Base-by-base conservation (phyloP, 2,888 invertebrate genomes). In the Plebejus melissa region DNA sequence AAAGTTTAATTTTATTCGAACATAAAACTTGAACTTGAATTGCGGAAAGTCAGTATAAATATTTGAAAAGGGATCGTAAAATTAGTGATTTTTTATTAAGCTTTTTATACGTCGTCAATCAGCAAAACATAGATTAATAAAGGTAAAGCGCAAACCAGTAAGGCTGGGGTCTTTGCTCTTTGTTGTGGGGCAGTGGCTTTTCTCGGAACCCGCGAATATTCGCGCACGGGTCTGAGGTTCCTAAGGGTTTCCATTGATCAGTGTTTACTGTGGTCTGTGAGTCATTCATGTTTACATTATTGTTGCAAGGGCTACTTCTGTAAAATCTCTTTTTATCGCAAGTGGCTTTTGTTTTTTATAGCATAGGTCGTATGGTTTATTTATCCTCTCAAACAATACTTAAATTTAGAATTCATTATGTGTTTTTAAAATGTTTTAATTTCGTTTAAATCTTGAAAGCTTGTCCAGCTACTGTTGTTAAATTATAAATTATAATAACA, bases 141-240 rank as follows among this genome's bases (percentile, higher is more conserved):
- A 72, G 50, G 72, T 32, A 32, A 54, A 50, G 50, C 72, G 22
- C 16, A 72, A 50, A 50, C 72, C 32, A 32, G 50, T 50, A 71
- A 41, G 69, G 32, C 70, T 22, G 50, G 72, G 72, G 72, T 72
- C 72, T 72, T 72, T 72, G 72, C 72, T 72, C 72, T 72, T 28
- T 54, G 72, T 50, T 72, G 16, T 71, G 71, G 89, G 87, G 90
- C 91, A 87, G 86, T 86, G 90, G 87, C 88, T 87, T 84, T 90
- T 91, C 91, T 85, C 81, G 84, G 91, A 90, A 91, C 82, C 81
- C 82, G 83, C 84, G 83, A 81, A 90, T 87, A 85, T 16, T 28
- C 41, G n/a, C 54, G 50, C 32, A 72, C 72, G 16, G 72, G 72
- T 72, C 50, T 72, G 50, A 50, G 72, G 72, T 50, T 72, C 41